Evolutionary conservation across 2,113 vertebrate species (phyloP), one percentile per base, ranked within the genome.

Genomic region (Genyomyrus donnyi): DNA sequence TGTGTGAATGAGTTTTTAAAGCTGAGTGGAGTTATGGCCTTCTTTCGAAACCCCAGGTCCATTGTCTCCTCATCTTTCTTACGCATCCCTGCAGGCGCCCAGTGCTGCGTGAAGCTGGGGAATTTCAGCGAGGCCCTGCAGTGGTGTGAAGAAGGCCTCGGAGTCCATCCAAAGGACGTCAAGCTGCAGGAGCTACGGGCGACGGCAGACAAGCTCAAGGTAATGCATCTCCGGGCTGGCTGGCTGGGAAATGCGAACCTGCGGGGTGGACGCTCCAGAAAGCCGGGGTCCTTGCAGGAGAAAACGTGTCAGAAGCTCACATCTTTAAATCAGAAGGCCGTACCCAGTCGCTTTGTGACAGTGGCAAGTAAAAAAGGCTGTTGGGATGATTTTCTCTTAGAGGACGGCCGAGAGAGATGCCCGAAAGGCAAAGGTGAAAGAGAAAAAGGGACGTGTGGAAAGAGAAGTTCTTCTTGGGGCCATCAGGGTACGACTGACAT

Each of bases 81-180:
- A 39, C 86, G 46, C 85, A 6, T 74, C 74, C 86, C 3, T 93
- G 19, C 93, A 99, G 98, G 98, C 91, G 97, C 96, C 45, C 95
- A 97, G 92, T 99, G 98, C 91, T 97, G 96, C 91, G 91, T 97
- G 90, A 97, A 97, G 93, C 93, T 99, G 62, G 96, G 93, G 88
- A 96, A 95, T 91, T 98, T 96, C 91, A 89, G 93, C 0, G 97
- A 97, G 88, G 97, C 97, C 0, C 35, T 98, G 91, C 95, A 92
- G 19, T 99, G 98, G 98, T 99, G 98, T 74, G 97, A 99, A 0
- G 97, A 97, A 6, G 98, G 97, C n/a, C 96, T 99, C 56, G 92
- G 89, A 74, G 92, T 95, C 88, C 93, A 97, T 91, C 93, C 97
- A 1, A 95, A 93, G 24, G 97, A 99, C 91, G 97, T 96, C 93